Evolutionary conservation across 1,140 invertebrate species (phyloP).

Genomic region (Orchestia grillus): DNA sequence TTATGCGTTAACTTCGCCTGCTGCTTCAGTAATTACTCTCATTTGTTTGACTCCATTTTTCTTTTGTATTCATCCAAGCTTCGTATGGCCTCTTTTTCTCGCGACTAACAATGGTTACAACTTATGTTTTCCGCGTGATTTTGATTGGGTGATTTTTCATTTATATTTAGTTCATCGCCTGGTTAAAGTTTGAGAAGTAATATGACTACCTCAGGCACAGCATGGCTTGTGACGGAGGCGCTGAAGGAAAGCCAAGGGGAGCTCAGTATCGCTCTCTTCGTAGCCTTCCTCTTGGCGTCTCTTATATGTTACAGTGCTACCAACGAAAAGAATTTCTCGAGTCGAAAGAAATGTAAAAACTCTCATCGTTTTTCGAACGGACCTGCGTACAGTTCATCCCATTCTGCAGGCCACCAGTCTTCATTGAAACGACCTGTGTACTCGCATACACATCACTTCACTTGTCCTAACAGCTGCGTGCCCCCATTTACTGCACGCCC

Average conservation of each 20-base stretch:
- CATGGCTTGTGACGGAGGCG: neutral
- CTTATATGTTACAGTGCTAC: neutral
- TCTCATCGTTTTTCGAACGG: neutral
- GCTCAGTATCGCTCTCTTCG: neutral
- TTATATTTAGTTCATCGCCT: neutral
- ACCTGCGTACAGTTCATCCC: neutral
- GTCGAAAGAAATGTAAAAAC: neutral
- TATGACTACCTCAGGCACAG: neutral
- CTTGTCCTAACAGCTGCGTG: neutral
- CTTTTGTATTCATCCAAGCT: neutral
- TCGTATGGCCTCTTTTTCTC: neutral
- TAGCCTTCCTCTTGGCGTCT: neutral
- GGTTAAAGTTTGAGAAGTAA: neutral
- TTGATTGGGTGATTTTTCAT: neutral
- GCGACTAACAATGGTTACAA: neutral
- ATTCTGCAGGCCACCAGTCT: neutral
- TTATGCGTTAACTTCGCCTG: neutral
- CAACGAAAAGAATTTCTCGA: neutral
- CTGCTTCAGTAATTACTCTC: neutral
- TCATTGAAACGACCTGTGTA: neutral
- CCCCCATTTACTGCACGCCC: neutral
- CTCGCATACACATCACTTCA: neutral
- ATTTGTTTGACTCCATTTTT: neutral
- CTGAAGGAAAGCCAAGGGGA: constrained; percentile 12
- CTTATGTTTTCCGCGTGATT: neutral